A percentile compares a stretch with the other conserved stretches of the same genome.
These are phyloP conservation scores for Polia nebulosa DNA, from an alignment of 2,888 invertebrate genomes.

Conservation along the genomic window DNA sequence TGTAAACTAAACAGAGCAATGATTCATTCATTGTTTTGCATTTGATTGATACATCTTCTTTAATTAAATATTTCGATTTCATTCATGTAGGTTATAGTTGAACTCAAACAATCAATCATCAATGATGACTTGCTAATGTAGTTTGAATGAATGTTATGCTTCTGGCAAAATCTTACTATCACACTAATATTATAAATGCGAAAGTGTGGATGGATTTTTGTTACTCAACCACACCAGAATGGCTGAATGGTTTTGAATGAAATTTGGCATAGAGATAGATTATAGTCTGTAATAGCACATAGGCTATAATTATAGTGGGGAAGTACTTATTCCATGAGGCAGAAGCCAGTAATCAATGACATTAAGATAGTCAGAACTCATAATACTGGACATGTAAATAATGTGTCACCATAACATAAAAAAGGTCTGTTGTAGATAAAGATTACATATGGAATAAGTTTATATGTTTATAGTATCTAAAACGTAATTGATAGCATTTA, in stretches of 20 bases:
- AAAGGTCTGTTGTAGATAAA: conserved; percentile 5
- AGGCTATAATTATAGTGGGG: too few relatives aligned
- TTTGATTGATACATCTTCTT: conserved; percentile 35
- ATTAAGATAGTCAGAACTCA: conserved; percentile 15
- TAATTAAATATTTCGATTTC: conserved; percentile 44
- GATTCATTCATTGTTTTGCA: conserved; percentile 26
- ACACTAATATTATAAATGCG: neutral
- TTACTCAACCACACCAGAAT: too few relatives aligned
- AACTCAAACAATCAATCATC: neutral
- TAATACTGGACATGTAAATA: neutral
- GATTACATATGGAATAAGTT: neutral
- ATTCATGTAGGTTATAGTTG: conserved; percentile 2
- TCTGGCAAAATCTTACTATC: neutral
- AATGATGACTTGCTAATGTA: conserved; percentile 12
- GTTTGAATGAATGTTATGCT: conserved; percentile 24
- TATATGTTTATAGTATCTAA: neutral
- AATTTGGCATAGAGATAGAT: too few relatives aligned
- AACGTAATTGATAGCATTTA: too few relatives aligned
- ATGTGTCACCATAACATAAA: neutral
- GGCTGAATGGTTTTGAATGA: too few relatives aligned
- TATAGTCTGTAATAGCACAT: too few relatives aligned
- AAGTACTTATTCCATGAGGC: neutral
- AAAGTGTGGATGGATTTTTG: too few relatives aligned
- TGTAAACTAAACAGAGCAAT: conserved; percentile 16
- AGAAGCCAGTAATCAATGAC: neutral